Base-by-base conservation (phyloP, 2,113 vertebrate genomes). In the Thunnus thynnus region DNA sequence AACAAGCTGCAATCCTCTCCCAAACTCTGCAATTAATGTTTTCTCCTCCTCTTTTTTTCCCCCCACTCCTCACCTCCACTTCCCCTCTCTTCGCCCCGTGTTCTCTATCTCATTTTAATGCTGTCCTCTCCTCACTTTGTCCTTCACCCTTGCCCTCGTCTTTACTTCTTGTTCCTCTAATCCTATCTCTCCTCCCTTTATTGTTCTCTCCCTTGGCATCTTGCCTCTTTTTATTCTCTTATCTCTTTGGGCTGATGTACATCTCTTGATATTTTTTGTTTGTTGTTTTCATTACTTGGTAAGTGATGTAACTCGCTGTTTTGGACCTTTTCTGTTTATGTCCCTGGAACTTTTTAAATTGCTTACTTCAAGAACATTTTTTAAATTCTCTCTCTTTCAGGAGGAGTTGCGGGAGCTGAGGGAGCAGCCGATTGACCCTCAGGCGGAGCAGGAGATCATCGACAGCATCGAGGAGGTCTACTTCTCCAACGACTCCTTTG, bases 381-480 rank as follows among this genome's bases (percentile, higher is more conserved):
- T 71, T 36, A 16, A 65, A n/a, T 4, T 65, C 36, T 65, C 20
- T 65, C 1, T 67, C 13, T 69, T 56, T 18, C 83, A 99, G 98
- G 98, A 99, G 88, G 98, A 99, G 82, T 91, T 97, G 83, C 92
- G 97, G 91, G 98, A 99, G 89, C 88, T 97, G 69, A 94, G 96
- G 90, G 97, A 99, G 92, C 96, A 97, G 82, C 96, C 97, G 73
- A 93, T 92, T 32, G 97, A 99, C 94, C 98, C 98, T 76, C 96
- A 97, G 88, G 97, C 95, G 9, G 97, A 99, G 89, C 98, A 99
- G 91, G 98, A 99, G 93, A 95, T 99, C 92, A 99, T 99, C 80
- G 96, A 98, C 91, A 97, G 97, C 90, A 97, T 99, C 65, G 97
- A 98, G 91, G 96, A 99, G 90, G 94, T 99, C 56, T 99, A 99